Evolutionary conservation across 2,888 invertebrate genomes (phyloP).

Genomic region (Bruchidius siliquastri): DNA sequence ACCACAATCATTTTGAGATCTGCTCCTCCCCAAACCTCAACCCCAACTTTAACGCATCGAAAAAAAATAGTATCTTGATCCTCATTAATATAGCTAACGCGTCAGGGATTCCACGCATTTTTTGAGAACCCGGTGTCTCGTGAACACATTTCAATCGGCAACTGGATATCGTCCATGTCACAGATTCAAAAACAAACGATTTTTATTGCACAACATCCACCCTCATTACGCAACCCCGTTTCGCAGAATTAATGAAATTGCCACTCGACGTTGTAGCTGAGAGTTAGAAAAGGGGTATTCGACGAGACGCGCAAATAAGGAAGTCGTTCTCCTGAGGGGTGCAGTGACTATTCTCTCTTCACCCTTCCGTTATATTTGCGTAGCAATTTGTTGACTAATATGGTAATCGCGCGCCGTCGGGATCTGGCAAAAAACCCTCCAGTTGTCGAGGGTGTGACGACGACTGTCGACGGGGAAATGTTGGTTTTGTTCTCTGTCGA

Average conservation of each 20-base stretch:
- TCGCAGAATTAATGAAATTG: conserved; percentile 1
- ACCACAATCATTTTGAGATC: no score
- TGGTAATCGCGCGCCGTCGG: background rate
- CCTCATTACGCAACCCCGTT: background rate
- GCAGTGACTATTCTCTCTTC: background rate
- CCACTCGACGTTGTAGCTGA: background rate
- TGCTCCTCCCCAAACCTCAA: no score
- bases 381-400: conserved; percentile 1
- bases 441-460: background rate
- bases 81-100: no score
- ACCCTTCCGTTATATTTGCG: background rate
- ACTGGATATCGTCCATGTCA: no score
- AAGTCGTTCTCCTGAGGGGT: background rate
- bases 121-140: no score
- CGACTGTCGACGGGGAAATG: background rate
- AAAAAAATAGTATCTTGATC: no score
- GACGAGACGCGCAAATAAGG: conserved; percentile 1
- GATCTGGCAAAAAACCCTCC: background rate
- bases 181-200: background rate
- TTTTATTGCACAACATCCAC: background rate
- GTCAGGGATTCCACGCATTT: no score
- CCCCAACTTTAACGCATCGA: no score
- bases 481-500: background rate
- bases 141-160: no score
- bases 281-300: background rate